A percentile compares a stretch with the other conserved stretches of the same genome.
Conservation (phyloP, 2,888 invertebrate species). For the Hypolimnas misippus region DNA sequence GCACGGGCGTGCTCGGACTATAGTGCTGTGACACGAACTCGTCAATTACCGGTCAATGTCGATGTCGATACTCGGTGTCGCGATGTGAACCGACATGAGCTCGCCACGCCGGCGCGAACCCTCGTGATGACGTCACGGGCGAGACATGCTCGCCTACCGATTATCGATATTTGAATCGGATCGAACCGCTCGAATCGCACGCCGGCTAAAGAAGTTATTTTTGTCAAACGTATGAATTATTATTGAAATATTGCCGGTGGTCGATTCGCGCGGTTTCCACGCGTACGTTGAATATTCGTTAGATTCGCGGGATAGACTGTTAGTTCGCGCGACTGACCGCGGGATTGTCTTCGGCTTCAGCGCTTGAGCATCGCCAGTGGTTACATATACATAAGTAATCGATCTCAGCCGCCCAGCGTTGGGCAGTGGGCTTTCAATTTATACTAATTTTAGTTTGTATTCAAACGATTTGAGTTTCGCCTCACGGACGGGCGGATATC, state of each 20-base stretch:
- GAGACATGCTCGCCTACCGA: conserved; percentile 46
- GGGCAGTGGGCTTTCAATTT: conserved; percentile 77
- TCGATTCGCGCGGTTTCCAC: conserved; percentile 44
- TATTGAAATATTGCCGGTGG: conserved; percentile 55
- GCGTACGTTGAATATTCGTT: conserved; percentile 1
- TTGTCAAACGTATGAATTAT: conserved; percentile 61
- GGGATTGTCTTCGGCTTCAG: conserved; percentile 57
- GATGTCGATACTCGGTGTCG: conserved; percentile 29
- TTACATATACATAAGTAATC: conserved; percentile 71
- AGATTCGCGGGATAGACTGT: conserved; percentile 10
- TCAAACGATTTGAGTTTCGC: conserved; percentile 57
- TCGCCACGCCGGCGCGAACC: conserved; percentile 57
- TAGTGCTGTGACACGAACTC: conserved; percentile 45
- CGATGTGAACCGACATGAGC: conserved; percentile 49
- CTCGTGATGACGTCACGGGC: conserved; percentile 65
- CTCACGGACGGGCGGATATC: conserved; percentile 60
- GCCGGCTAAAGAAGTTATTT: conserved; percentile 58
- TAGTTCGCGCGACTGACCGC: conserved; percentile 43
- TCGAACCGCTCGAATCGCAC: conserved; percentile 45
- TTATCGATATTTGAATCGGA: conserved; percentile 24
- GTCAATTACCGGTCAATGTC: conserved; percentile 43
- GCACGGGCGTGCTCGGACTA: conserved; percentile 48
- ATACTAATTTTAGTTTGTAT: conserved; percentile 60
- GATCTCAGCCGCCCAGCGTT: conserved; percentile 77
- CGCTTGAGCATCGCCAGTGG: conserved; percentile 74